Base-by-base conservation (phyloP, 2,113 vertebrate species). In the Bujurquina vittata region DNA sequence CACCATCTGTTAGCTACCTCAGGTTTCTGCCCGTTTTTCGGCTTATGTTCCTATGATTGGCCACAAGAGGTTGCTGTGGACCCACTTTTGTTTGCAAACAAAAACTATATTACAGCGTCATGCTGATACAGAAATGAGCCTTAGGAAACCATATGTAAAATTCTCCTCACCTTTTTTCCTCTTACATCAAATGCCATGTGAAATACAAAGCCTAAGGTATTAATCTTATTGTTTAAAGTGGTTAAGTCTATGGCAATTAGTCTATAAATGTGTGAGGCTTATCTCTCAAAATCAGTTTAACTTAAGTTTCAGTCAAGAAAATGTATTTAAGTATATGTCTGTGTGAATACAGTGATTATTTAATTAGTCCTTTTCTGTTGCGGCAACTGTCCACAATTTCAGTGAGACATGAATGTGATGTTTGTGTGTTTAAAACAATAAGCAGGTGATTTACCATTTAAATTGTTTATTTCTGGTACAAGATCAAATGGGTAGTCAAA, bases 41-140 rank as follows among this genome's bases (percentile, higher is more conserved):
- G 1, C 15, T 20, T 56, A 74, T 63, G 9, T 37, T 89, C 3
- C 37, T 31, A 10, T 40, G 22, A 12, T 31, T 80, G 22, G 62
- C 2, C 92, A 91, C 85, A 15, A 61, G 93, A 82, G 59, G 90
- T 83, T 2, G 85, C 57, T 80, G 10, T 72, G 1, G 52, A 7
- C 62, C 22, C 35, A 85, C n/a, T 73, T 33, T 37, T 37, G 35
- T 35, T 9, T 35, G 35, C 35, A 7, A 35, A 35, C 35, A 35
- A 9, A 35, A 35, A 35, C 35, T 35, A 35, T 37, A 10, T 37
- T 37, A 37, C 9, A 2, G 9, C 7, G 33, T 6, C 2, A n/a
- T 14, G 10, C 37, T 75, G 40, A 72, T 29, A 10, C 10, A 61
- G 12, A 46, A 22, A 26, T 40, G 9, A 40, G 12, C 20, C 3